Base-by-base conservation (phyloP, 2,888 invertebrate species). In the Aspidiotus rigidus region DNA sequence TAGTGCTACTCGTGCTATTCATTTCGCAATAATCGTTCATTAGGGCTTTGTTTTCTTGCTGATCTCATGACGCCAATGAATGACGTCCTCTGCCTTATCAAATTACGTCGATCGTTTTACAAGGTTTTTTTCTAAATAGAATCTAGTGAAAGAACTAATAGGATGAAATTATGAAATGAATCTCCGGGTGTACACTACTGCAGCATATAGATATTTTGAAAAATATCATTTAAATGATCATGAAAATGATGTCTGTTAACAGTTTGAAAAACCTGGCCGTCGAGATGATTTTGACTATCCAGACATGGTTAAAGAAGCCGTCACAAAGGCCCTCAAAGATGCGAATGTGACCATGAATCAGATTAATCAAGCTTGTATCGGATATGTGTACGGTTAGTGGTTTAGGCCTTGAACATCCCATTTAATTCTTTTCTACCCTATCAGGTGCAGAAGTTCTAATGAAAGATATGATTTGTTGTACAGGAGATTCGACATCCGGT, bases 211-310 rank as follows among this genome's bases (percentile, higher is more conserved):
- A 28, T 28, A n/a, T 49, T 44, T 44, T 44, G 49, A 10, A 44
- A 44, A 10, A 11, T 44, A 44, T 44, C 11, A 10, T 44, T 44
- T 11, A 44, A 44, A 44, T 44, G 49, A 10, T 44, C 49, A 44
- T 44, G n/a, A 28, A 28, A 28, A 28, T 28, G 28, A 28, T 28
- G 28, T 28, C 28, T 28, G 28, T 28, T 28, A 28, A 57, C 73
- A 88, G 85, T 99, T 99, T 80, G 90, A 93, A 76, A 98, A 97
- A 79, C 98, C 98, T 61, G 94, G 90, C 64, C 82, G 83, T 62
- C 80, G 86, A 69, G 83, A 86, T 64, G 83, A 89, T 74, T 86
- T 87, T 75, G 97, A 98, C 79, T 99, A 98, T 78, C 97, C 98
- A 0, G 88, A 94, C 74, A 86, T 97, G 85, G 96, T 90, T 15